Conservation (phyloP, 2,888 invertebrate genomes). For the Gandaritis pyraliata region DNA sequence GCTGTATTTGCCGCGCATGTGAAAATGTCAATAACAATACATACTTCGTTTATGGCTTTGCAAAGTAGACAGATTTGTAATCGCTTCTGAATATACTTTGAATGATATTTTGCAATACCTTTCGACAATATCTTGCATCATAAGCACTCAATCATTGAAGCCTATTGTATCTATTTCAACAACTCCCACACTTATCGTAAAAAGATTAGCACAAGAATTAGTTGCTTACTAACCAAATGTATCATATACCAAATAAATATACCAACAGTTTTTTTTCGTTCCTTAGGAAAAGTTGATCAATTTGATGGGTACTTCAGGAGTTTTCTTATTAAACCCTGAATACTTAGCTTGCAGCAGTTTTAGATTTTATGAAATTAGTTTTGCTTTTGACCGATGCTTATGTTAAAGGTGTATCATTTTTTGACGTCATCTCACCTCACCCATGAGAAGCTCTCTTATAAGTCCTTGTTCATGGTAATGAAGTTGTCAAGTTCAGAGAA, state of each 20-base stretch:
- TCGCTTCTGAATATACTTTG: no score
- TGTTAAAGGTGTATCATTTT: no score
- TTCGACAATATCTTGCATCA: slow-evolving; percentile 17
- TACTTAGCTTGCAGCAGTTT: no score
- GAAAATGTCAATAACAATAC: neutral
- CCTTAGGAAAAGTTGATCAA: no score
- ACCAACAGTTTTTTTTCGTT: no score
- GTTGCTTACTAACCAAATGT: neutral
- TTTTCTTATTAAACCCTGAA: no score
- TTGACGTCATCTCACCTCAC: no score
- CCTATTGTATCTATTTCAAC: slow-evolving; percentile 38
- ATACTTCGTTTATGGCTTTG: neutral
- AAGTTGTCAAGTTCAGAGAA: slow-evolving; percentile 41
- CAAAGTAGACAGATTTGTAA: slow-evolving; percentile 23
- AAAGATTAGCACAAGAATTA: slow-evolving; percentile 15
- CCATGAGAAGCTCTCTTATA: neutral
- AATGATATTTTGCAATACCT: slow-evolving; percentile 24
- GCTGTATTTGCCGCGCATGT: neutral
- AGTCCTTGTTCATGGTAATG: slow-evolving; percentile 31
- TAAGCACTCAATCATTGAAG: slow-evolving; percentile 32
- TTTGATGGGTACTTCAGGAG: no score
- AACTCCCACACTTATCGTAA: slow-evolving; percentile 37
- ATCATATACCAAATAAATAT: no score
- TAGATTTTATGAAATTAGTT: no score
- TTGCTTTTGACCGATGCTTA: no score